These are phyloP conservation scores for Pelecanus crispus DNA, from an alignment of 2,113 vertebrate genomes.

Conservation along the genomic window DNA sequence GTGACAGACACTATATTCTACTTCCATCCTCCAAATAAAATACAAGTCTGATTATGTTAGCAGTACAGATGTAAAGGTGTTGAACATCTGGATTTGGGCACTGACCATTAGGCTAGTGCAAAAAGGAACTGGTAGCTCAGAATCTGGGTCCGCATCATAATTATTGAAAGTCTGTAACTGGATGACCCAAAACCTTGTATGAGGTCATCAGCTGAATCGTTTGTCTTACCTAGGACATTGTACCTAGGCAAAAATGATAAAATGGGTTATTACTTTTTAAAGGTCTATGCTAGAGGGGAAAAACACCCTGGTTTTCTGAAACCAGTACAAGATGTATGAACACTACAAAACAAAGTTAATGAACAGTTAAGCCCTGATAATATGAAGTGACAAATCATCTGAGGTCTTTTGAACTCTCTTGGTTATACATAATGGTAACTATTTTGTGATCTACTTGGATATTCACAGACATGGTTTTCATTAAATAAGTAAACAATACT, in stretches of 20 bases:
- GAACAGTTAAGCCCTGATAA: background rate
- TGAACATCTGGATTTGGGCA: background rate
- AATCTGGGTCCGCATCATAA: background rate
- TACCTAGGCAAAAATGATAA: background rate
- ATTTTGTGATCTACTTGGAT: background rate
- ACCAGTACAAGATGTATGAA: background rate
- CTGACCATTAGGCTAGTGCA: background rate
- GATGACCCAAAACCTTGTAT: background rate
- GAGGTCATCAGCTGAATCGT: background rate
- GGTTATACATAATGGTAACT: background rate
- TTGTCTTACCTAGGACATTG: background rate
- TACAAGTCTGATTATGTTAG: background rate
- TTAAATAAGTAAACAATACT: background rate
- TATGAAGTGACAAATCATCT: background rate
- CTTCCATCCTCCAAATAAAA: background rate
- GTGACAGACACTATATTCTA: background rate
- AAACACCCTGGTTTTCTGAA: background rate
- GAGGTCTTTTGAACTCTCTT: background rate
- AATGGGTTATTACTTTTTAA: background rate
- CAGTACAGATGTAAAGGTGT: background rate
- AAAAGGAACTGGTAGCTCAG: background rate
- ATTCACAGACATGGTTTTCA: constrained; percentile 12
- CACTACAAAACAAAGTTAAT: background rate
- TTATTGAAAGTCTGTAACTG: background rate
- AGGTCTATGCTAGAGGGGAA: background rate